Evolutionary conservation across 1,140 invertebrate species (phyloP).

Genomic region (Metaphire vulgaris): DNA sequence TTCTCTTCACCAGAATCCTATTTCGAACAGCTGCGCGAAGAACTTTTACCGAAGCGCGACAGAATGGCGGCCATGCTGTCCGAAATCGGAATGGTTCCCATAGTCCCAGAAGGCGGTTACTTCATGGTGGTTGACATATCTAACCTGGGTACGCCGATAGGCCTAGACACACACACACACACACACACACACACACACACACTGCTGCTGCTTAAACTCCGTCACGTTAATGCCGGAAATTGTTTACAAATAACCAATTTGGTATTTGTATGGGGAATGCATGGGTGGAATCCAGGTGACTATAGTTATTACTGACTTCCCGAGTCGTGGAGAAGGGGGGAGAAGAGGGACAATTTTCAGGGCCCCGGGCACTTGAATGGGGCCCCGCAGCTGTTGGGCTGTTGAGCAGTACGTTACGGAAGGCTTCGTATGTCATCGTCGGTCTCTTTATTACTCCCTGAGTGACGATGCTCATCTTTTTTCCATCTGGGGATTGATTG

Average conservation of each 20-base stretch:
- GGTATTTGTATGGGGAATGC: background rate
- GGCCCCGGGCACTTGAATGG: too few species aligned
- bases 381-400: too few species aligned
- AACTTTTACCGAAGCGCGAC: conserved; percentile 77
- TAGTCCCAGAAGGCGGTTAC: conserved; percentile 90
- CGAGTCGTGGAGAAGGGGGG: background rate
- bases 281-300: background rate
- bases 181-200: background rate
- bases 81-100: conserved; percentile 80
- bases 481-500: background rate
- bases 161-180: too few species aligned
- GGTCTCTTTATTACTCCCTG: too few species aligned
- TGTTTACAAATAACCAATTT: background rate
- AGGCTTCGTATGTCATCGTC: too few species aligned
- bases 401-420: too few species aligned
- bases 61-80: conserved; percentile 67
- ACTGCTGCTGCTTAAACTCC: background rate
- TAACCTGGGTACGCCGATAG: conserved; percentile 39
- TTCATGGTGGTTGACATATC: conserved; percentile 91
- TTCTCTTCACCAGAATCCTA: conserved; percentile 70
- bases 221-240: background rate
- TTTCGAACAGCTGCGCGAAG: conserved; percentile 67
- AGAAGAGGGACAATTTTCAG: too few species aligned
- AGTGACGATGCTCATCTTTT: too few species aligned
- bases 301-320: background rate